phyloP scores from a whole-genome alignment of 2,797 vertebrate species.

The Erethizon dorsatum region DNA sequence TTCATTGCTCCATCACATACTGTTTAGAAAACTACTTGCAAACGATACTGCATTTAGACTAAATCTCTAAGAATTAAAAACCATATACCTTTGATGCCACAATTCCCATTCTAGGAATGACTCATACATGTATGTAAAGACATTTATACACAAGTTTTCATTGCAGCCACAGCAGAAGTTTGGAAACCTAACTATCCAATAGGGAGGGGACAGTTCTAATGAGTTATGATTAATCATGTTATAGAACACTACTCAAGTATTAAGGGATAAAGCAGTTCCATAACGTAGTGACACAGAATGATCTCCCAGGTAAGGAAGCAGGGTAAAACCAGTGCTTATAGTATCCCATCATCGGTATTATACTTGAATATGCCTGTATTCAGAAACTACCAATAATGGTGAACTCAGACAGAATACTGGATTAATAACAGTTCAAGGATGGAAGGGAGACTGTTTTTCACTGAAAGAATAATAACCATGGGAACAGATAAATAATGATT shows the following conservation, averaged over 20 bases:
- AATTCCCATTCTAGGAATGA: constrained; percentile 37
- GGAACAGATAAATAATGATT: constrained; percentile 29
- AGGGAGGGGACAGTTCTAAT: constrained; percentile 11
- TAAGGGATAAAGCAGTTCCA: constrained; percentile 25
- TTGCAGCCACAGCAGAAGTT: constrained; percentile 28
- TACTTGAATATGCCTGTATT: constrained; percentile 33
- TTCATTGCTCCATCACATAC: neutral
- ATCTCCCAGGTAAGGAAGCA: constrained; percentile 35
- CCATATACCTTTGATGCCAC: neutral
- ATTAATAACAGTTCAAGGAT: neutral
- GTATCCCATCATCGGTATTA: neutral
- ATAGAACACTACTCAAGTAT: constrained; percentile 18
- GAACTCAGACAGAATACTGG: neutral
- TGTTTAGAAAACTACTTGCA: constrained; percentile 51
- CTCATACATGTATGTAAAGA: constrained; percentile 30
- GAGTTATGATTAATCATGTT: neutral
- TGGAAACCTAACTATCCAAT: constrained; percentile 10
- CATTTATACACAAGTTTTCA: neutral
- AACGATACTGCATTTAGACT: neutral
- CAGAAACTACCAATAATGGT: neutral
- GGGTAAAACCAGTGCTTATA: neutral
- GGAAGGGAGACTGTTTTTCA: neutral
- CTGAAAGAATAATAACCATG: constrained; percentile 42
- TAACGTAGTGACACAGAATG: neutral
- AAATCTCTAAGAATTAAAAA: constrained; percentile 55